Percentiles rank a stretch among this genome's conserved stretches.
phyloP scores from a whole-genome alignment of 2,113 vertebrate species.

The Leuciscus idus region DNA sequence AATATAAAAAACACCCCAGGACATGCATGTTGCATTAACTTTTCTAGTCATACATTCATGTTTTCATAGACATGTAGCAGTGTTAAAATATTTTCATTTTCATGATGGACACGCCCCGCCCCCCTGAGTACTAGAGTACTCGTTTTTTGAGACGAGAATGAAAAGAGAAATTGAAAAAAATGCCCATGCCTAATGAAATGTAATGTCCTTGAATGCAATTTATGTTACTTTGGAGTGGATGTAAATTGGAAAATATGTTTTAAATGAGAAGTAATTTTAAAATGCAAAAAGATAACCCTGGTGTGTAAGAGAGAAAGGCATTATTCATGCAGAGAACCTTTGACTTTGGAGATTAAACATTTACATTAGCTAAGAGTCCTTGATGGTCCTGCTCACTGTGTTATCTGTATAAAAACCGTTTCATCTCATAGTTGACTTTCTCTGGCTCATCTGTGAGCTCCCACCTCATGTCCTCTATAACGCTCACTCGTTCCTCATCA shows the following conservation, averaged over 20 bases:
- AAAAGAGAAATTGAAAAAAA: too few species aligned
- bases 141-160: too few species aligned
- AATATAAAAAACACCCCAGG: background rate
- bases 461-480: conserved; percentile 1
- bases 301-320: background rate
- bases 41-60: too few species aligned
- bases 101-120: too few species aligned
- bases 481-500: conserved; percentile 15
- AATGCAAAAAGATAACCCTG: background rate
- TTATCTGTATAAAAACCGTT: conserved; percentile 4
- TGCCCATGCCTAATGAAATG: too few species aligned
- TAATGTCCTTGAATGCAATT: too few species aligned
- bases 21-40: background rate
- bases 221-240: too few species aligned
- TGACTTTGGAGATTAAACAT: conserved; percentile 15
- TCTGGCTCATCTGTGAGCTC: background rate
- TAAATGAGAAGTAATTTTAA: background rate
- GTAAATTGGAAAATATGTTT: background rate
- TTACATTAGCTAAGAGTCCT: conserved; percentile 20
- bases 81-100: too few species aligned
- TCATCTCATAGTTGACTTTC: background rate
- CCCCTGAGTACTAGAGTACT: too few species aligned
- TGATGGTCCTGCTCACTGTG: background rate
- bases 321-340: background rate
- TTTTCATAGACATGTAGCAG: too few species aligned